A percentile compares a stretch with the other conserved stretches of the same genome.
Conservation (phyloP, 2,797 vertebrate species). For the Intellagama lesueurii region DNA sequence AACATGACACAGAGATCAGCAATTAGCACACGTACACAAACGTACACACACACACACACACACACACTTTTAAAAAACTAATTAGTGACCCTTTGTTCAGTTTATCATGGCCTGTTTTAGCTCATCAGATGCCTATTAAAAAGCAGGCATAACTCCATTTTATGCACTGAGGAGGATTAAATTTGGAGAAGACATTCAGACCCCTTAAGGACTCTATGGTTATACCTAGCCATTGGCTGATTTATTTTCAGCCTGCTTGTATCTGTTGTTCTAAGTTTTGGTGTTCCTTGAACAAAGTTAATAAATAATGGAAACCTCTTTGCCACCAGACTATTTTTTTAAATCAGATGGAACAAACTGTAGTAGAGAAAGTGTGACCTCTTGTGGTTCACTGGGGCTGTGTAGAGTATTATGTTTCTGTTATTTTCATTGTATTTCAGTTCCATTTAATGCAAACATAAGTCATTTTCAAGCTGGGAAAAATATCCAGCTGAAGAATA, state of each 20-base stretch:
- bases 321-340: background rate
- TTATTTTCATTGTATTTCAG: background rate
- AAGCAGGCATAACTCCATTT: background rate
- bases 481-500: background rate
- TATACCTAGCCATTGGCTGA: background rate
- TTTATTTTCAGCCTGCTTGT: background rate
- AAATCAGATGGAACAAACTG: background rate
- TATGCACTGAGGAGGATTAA: background rate
- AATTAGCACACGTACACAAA: background rate
- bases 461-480: too few relatives aligned
- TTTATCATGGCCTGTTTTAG: background rate
- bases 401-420: background rate
- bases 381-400: slow-evolving; percentile 20
- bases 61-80: too few relatives aligned
- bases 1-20: background rate
- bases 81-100: background rate
- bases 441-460: background rate
- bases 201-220: background rate
- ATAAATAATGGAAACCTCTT: background rate
- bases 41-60: too few relatives aligned
- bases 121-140: background rate
- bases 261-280: background rate
- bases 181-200: background rate
- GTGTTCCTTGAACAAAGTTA: background rate
- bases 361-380: slow-evolving; percentile 34